Percentiles rank a stretch among this genome's conserved stretches.
phyloP scores from a whole-genome alignment of 2,113 vertebrate genomes.

The Eptesicus fuscus region DNA sequence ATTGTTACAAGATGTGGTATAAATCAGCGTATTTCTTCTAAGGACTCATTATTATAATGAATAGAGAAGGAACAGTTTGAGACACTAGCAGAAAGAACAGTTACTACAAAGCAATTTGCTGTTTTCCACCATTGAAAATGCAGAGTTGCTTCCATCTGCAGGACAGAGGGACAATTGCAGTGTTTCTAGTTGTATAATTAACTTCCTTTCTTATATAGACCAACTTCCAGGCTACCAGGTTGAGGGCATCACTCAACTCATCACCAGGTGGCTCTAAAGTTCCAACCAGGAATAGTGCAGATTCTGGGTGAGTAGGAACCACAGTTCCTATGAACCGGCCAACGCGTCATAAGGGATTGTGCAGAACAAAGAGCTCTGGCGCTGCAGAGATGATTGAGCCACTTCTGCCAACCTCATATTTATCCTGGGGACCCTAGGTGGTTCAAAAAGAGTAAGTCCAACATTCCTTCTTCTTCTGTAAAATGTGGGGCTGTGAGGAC shows the following conservation, averaged over 20 bases:
- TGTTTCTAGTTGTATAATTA: background rate
- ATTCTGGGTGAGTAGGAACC: background rate
- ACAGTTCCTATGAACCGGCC: background rate
- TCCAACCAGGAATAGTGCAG: background rate
- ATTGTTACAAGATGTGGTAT: background rate
- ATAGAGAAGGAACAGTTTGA: background rate
- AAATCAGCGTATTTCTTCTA: slow-evolving; percentile 9
- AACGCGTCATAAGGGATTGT: background rate
- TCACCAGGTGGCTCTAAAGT: slow-evolving; percentile 25
- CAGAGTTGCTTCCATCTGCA: slow-evolving; percentile 77
- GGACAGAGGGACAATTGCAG: slow-evolving; percentile 65
- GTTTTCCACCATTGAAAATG: background rate
- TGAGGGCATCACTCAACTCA: background rate
- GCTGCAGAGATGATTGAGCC: background rate
- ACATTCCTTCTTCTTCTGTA: background rate
- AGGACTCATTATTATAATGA: background rate
- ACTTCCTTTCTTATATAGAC: background rate
- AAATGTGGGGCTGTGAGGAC: background rate
- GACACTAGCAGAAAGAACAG: background rate
- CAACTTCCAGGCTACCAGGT: background rate
- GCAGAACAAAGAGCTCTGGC: background rate
- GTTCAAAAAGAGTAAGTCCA: background rate
- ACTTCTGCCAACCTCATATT: background rate
- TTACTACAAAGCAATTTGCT: background rate
- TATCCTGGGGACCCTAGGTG: background rate